Evolutionary conservation across 2,113 vertebrate genomes (phyloP).

Genomic region (Misgurnus mizolepis): DNA sequence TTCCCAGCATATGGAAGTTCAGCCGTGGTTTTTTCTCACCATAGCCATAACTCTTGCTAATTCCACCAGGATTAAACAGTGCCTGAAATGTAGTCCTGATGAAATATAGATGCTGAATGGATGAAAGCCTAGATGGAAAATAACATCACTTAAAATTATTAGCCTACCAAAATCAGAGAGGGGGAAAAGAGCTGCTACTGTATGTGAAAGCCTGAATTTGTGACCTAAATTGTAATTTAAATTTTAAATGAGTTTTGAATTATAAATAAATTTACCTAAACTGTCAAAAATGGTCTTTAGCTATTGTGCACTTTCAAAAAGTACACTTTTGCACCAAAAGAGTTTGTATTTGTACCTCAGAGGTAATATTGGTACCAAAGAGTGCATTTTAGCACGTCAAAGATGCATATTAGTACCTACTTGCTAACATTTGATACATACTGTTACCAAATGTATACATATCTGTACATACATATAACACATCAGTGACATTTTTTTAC

Average conservation of each 20-base stretch:
- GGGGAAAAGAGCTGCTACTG: not conserved
- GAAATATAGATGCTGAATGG: constrained; percentile 30
- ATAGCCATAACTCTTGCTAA: constrained; percentile 31
- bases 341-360: no score
- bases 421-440: no score
- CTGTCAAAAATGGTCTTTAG: no score
- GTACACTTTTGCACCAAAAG: no score
- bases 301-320: no score
- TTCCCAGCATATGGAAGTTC: constrained; percentile 24
- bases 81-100: constrained; percentile 31
- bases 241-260: not conserved
- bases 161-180: not conserved
- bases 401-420: no score
- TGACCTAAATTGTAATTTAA: not conserved
- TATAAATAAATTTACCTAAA: not conserved
- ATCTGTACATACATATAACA: no score
- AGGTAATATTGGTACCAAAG: no score
- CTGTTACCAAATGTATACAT: no score
- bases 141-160: constrained; percentile 25
- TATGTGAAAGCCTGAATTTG: no score
- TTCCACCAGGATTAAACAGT: constrained; percentile 28
- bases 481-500: no score
- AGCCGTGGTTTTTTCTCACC: constrained; percentile 28
- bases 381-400: no score
- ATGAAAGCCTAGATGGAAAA: constrained; percentile 27